A percentile compares a stretch with the other conserved stretches of the same genome.
Evolutionary conservation across 2,797 vertebrate genomes (phyloP).

Genomic region (Vespertilio murinus): DNA sequence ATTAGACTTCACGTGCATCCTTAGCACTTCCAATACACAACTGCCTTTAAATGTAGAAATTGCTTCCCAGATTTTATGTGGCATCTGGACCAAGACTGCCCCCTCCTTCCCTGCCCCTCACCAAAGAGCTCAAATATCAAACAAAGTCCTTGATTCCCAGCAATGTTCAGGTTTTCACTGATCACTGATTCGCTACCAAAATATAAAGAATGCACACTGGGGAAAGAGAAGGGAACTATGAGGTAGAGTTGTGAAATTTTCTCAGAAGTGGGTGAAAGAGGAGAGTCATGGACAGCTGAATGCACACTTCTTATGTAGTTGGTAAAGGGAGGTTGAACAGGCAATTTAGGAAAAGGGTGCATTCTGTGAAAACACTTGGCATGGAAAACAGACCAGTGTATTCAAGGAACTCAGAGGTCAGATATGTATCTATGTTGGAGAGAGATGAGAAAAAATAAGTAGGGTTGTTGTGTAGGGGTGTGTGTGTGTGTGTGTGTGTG

Average conservation of each 20-base stretch:
- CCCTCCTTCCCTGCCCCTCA: fast-evolving
- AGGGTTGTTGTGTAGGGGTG: too few relatives aligned
- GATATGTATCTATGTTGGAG: neutral
- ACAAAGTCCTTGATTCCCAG: neutral
- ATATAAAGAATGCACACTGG: neutral
- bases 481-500: neutral
- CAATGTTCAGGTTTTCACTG: neutral
- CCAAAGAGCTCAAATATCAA: neutral
- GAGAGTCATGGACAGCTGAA: neutral
- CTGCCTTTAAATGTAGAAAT: neutral
- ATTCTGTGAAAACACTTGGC: neutral
- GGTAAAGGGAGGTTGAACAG: neutral
- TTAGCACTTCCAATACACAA: neutral
- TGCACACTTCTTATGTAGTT: neutral
- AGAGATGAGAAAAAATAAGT: neutral
- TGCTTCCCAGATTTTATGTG: neutral
- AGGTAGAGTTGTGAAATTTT: neutral
- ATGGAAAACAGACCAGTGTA: neutral
- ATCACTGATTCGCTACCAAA: neutral
- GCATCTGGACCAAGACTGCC: neutral
- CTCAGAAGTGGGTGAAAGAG: neutral
- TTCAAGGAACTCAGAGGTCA: neutral
- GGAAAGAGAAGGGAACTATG: neutral
- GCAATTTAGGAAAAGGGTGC: neutral
- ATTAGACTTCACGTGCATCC: constrained; percentile 7